Percentiles rank a stretch among this genome's conserved stretches.
Evolutionary conservation across 2,888 invertebrate species (phyloP).

Genomic region (Amitus sp.): DNA sequence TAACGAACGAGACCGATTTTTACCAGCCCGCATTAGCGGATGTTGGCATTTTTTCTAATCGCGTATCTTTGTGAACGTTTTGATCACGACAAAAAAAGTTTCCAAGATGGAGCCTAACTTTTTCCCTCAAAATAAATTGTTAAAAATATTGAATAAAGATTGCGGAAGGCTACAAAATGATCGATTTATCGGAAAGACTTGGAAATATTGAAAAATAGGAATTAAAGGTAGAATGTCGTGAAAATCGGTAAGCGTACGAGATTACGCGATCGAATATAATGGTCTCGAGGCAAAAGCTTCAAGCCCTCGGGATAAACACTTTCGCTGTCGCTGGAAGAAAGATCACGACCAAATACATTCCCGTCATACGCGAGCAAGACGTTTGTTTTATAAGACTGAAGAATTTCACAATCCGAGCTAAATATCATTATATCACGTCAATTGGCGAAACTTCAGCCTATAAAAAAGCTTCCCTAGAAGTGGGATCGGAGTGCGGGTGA

Average conservation of each 20-base stretch:
- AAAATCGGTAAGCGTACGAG: neutral
- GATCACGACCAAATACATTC: slow-evolving; percentile 39
- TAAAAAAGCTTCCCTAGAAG: slow-evolving; percentile 31
- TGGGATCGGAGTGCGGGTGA: slow-evolving; percentile 23
- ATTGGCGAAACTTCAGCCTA: slow-evolving; percentile 20
- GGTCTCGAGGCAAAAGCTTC: slow-evolving; percentile 16
- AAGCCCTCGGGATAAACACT: slow-evolving; percentile 35
- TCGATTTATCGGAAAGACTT: neutral
- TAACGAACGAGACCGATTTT: too few relatives aligned
- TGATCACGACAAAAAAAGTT: too few relatives aligned
- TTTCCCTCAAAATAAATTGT: too few relatives aligned
- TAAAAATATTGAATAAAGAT: too few relatives aligned
- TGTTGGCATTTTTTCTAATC: too few relatives aligned
- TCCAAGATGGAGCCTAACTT: too few relatives aligned
- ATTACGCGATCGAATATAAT: neutral
- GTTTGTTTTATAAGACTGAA: slow-evolving; percentile 36
- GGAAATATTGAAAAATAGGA: neutral
- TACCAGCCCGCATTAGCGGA: too few relatives aligned
- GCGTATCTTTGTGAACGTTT: too few relatives aligned
- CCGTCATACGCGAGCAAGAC: slow-evolving; percentile 36
- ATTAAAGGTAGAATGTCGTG: slow-evolving; percentile 2
- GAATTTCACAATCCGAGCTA: slow-evolving; percentile 33
- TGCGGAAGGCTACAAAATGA: too few relatives aligned
- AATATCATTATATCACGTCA: slow-evolving; percentile 36
- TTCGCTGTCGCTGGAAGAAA: slow-evolving; percentile 40